These are phyloP conservation scores for Euproctis similis DNA, from an alignment of 2,888 invertebrate genomes.

Conservation along the genomic window DNA sequence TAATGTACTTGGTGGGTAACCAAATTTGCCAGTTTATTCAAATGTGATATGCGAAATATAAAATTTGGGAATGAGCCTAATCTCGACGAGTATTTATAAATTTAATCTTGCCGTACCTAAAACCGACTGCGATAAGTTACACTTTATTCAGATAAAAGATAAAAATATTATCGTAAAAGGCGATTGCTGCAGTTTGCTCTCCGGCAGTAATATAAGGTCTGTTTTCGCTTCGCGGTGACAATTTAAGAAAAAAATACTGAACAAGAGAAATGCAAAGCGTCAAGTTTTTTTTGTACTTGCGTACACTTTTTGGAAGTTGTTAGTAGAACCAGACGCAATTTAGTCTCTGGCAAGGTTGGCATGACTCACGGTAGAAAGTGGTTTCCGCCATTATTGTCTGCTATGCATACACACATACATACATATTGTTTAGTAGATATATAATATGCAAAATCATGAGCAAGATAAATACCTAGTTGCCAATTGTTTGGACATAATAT, in stretches of 20 bases:
- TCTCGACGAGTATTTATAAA: no score
- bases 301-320: slow-evolving; percentile 9
- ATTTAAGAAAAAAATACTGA: slow-evolving; percentile 4
- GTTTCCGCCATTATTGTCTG: slow-evolving; percentile 22
- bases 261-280: background rate
- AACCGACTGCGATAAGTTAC: no score
- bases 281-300: slow-evolving; percentile 6
- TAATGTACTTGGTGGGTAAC: no score
- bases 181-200: slow-evolving; percentile 13
- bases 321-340: slow-evolving; percentile 13
- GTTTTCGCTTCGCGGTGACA: slow-evolving; percentile 4
- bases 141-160: no score
- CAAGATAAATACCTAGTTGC: no score
- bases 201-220: slow-evolving; percentile 6
- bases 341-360: slow-evolving; percentile 14
- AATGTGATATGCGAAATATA: no score
- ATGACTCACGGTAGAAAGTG: slow-evolving; percentile 33
- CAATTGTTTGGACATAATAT: no score
- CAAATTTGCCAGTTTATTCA: no score
- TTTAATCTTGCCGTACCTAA: slow-evolving; percentile 16
- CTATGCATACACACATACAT: slow-evolving; percentile 9
- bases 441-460: slow-evolving; percentile 8
- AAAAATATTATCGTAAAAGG: slow-evolving; percentile 18
- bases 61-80: no score
- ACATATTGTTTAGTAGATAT: no score